Conservation (phyloP, 2,888 invertebrate species). For the Habroteleia sp. region DNA sequence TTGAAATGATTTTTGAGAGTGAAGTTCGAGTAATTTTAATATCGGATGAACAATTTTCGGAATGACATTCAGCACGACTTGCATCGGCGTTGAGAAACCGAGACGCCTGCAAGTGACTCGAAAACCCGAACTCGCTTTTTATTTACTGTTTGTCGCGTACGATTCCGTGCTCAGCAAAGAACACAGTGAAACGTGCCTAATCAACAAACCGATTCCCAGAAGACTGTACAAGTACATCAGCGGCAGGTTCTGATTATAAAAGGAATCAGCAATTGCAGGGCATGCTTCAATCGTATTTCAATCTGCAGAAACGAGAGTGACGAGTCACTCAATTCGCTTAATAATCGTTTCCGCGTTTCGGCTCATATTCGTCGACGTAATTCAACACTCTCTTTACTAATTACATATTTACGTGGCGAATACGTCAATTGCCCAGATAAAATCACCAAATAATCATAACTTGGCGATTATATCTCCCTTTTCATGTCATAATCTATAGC, state of each 20-base stretch:
- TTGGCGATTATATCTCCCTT: too few species aligned
- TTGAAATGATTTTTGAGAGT: too few species aligned
- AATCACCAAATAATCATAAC: too few species aligned
- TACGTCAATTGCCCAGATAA: too few species aligned
- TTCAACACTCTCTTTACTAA: slow-evolving; percentile 17
- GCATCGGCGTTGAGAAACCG: too few species aligned
- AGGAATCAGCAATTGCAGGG: slow-evolving; percentile 54
- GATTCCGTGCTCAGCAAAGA: slow-evolving; percentile 36
- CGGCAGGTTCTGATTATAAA: slow-evolving; percentile 42
- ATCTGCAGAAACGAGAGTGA: slow-evolving; percentile 51
- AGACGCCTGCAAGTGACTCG: too few species aligned
- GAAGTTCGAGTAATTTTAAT: too few species aligned
- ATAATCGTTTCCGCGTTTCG: slow-evolving; percentile 50
- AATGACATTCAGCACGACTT: too few species aligned
- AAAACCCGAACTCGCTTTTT: neutral
- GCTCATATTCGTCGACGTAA: slow-evolving; percentile 32
- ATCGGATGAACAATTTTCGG: too few species aligned
- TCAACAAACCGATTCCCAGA: slow-evolving; percentile 50
- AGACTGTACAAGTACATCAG: slow-evolving; percentile 35
- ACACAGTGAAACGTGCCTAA: slow-evolving; percentile 51
- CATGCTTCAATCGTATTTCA: slow-evolving; percentile 59
- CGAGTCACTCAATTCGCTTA: slow-evolving; percentile 47
- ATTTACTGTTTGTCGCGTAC: slow-evolving; percentile 24
- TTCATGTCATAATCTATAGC: too few species aligned
- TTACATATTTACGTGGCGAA: slow-evolving; percentile 45